Conservation (phyloP, 2,888 invertebrate genomes). For the Periphyllus acericola region DNA sequence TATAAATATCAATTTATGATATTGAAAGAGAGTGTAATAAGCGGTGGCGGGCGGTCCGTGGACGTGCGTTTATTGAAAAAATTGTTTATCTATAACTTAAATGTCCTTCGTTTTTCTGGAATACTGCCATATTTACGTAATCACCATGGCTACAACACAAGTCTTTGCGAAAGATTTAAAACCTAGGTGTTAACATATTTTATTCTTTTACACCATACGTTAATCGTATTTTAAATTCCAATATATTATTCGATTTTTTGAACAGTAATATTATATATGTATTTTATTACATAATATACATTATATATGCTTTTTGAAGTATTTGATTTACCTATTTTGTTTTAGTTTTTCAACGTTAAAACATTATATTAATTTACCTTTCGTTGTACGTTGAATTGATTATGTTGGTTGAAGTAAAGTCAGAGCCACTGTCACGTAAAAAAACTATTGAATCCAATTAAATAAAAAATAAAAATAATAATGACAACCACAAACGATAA, state of each 20-base stretch:
- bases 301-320: too few relatives aligned
- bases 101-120: background rate
- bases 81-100: background rate
- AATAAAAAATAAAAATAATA: slow-evolving; percentile 12
- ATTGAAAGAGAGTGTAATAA: too few relatives aligned
- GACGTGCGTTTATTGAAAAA: background rate
- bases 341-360: background rate
- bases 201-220: too few relatives aligned
- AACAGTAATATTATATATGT: too few relatives aligned
- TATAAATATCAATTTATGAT: too few relatives aligned
- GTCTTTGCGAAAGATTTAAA: background rate
- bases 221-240: too few relatives aligned
- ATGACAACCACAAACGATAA: background rate
- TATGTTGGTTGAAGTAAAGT: background rate
- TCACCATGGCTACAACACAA: background rate
- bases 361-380: background rate
- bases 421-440: background rate
- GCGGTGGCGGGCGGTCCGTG: too few relatives aligned
- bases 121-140: background rate
- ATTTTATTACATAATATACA: too few relatives aligned
- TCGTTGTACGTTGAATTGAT: background rate
- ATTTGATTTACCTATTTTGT: background rate
- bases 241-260: too few relatives aligned
- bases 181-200: background rate
- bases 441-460: slow-evolving; percentile 12